Conservation (phyloP, 2,113 vertebrate genomes). For the Gyps fulvus region DNA sequence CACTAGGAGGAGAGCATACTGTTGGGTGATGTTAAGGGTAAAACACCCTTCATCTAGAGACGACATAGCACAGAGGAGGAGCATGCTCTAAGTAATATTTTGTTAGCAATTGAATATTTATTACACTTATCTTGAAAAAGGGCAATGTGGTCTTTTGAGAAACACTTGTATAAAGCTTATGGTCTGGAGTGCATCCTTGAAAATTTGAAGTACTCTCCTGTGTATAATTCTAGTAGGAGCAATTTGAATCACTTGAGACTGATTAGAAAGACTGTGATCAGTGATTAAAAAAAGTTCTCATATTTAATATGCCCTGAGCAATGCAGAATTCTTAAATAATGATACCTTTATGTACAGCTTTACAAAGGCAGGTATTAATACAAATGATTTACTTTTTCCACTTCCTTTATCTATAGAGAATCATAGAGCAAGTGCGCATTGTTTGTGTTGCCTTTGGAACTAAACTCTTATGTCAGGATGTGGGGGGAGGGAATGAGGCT, state of each 20-base stretch:
- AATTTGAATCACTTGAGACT: neutral
- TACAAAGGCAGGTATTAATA: neutral
- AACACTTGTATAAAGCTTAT: neutral
- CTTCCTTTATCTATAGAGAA: neutral
- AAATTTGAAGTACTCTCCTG: neutral
- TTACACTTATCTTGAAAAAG: neutral
- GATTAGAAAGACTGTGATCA: neutral
- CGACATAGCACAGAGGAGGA: neutral
- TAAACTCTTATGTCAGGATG: neutral
- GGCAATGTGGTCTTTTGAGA: neutral
- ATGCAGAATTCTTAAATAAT: neutral
- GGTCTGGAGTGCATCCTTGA: neutral
- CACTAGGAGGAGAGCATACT: accelerated
- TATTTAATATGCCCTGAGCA: neutral
- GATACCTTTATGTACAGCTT: neutral
- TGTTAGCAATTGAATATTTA: neutral
- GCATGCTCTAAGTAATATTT: neutral
- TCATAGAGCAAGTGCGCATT: neutral
- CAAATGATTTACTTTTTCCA: neutral
- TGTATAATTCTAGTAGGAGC: neutral
- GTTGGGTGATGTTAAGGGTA: neutral
- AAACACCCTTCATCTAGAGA: neutral
- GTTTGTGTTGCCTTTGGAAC: neutral
- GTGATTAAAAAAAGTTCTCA: neutral
- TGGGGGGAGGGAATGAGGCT: neutral